Conservation (phyloP, 2,797 vertebrate species). For the Phaenicophaeus curvirostris region DNA sequence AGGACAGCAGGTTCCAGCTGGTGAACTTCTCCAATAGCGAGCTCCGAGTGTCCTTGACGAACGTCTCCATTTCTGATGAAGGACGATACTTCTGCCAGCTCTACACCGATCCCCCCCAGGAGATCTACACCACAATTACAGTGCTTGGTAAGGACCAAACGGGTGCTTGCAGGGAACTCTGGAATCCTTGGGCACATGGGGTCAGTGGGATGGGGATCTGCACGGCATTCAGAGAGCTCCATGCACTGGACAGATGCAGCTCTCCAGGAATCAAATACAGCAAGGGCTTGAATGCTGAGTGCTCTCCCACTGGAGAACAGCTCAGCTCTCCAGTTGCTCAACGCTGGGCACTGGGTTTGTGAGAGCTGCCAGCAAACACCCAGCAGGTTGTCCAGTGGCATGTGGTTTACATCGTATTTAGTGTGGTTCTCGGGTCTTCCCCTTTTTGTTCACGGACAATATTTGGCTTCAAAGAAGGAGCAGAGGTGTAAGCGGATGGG, state of each 20-base stretch:
- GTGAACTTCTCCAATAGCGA: conserved; percentile 99
- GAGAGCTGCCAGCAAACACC: background rate
- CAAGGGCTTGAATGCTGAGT: accelerated
- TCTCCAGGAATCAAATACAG: accelerated
- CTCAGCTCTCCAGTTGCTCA: background rate
- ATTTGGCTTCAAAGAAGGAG: background rate
- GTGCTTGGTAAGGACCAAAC: conserved; percentile 85
- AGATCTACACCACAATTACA: conserved; percentile 94
- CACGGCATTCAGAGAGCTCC: accelerated
- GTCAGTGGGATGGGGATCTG: accelerated
- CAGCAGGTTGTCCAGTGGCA: background rate
- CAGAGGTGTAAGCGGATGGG: background rate
- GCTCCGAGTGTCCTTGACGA: conserved; percentile 94
- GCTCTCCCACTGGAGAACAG: background rate
- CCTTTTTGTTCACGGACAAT: background rate
- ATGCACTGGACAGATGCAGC: background rate
- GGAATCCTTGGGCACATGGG: accelerated
- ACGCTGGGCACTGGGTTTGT: accelerated
- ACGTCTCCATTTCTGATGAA: conserved; percentile 95
- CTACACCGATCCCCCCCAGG: conserved; percentile 96
- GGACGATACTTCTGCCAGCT: conserved; percentile 97
- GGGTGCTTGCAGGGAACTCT: accelerated
- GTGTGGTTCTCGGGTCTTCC: background rate
- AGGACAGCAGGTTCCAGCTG: conserved; percentile 97
- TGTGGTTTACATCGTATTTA: background rate